Conservation (phyloP, 1,140 invertebrate genomes). For the Dreissena polymorpha region DNA sequence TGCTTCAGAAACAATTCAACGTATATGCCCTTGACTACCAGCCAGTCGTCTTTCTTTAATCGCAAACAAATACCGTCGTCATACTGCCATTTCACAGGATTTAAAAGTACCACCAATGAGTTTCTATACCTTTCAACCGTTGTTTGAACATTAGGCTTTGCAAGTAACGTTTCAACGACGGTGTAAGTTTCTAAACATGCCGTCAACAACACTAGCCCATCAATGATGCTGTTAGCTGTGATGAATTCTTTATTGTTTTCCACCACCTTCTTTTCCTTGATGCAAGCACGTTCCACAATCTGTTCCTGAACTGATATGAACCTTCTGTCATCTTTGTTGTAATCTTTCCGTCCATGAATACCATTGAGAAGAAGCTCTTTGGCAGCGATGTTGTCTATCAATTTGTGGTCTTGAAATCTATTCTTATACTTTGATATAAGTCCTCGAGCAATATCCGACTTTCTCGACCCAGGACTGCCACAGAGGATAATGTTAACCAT, state of each 20-base stretch:
- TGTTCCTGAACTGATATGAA: slow-evolving; percentile 13
- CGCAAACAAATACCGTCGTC: slow-evolving; percentile 28
- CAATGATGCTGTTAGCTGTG: slow-evolving; percentile 22
- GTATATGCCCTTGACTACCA: slow-evolving; percentile 5
- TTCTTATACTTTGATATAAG: neutral
- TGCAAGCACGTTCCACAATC: slow-evolving; percentile 12
- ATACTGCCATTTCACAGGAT: neutral
- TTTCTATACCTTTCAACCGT: slow-evolving; percentile 22
- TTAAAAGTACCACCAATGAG: slow-evolving; percentile 13
- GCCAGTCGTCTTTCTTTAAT: slow-evolving; percentile 8
- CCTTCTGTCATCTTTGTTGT: slow-evolving; percentile 6
- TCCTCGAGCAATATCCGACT: slow-evolving; percentile 3
- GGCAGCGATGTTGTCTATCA: neutral
- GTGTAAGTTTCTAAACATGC: neutral
- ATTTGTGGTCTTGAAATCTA: neutral
- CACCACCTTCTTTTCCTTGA: neutral
- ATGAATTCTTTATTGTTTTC: slow-evolving; percentile 8
- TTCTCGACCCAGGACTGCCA: slow-evolving; percentile 7
- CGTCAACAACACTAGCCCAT: slow-evolving; percentile 3
- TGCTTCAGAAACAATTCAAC: neutral
- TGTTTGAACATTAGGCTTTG: neutral
- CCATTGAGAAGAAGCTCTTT: neutral
- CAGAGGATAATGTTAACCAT: slow-evolving; percentile 26
- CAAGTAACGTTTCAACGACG: neutral
- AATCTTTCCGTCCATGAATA: slow-evolving; percentile 8